Base-by-base conservation (phyloP, 92 coral and sea anemone genomes). In the Nematostella vectensis region DNA sequence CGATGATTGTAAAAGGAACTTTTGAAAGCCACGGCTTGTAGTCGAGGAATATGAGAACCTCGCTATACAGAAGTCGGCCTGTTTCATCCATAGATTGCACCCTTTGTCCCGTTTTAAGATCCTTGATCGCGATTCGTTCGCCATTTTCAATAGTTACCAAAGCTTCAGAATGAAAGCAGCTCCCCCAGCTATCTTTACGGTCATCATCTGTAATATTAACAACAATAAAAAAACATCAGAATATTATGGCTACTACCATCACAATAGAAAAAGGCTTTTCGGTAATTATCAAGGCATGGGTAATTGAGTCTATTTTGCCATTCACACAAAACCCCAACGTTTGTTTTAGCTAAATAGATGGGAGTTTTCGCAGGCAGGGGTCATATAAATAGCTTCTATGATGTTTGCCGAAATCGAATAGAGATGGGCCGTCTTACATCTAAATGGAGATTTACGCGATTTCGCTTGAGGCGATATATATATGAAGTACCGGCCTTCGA, bases 1-100 rank as follows among this genome's bases (percentile, higher is more conserved):
- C 81, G 30, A 93, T 70, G 18, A 78, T 74, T 67, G 68, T 59
- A 67, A 71, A 77, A 47, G 65, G 48, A 19, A 79, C 80, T 15
- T 77, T 55, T 3, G 70, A 43, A 54, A 56, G 57, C 72, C 77
- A 47, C 29, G 99, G 93, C 22, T 74, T 63, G 70, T 66, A 70
- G 69, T 93, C 99, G 28, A 83, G 74, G 50, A 93, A 93, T 84
- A 93, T 68, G 12, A 83, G 50, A 0, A 93, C 88, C 63, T 87
- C 94, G 39, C 88, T 86, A 72, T 61, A 76, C 31, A 84, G 68
- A 18, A 82, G 54, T 57, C 57, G 51, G 20, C 99, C 99, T 20
- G 65, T 51, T 19, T 65, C 57, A 36, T 55, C 66, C 79, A 86
- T 50, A 44, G 82, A 76, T 75, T 82, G 79, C 8, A 82, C 87